A percentile compares a stretch with the other conserved stretches of the same genome.
Evolutionary conservation across 2,797 vertebrate genomes (phyloP).

Genomic region (Percopsis omiscomaycus): DNA sequence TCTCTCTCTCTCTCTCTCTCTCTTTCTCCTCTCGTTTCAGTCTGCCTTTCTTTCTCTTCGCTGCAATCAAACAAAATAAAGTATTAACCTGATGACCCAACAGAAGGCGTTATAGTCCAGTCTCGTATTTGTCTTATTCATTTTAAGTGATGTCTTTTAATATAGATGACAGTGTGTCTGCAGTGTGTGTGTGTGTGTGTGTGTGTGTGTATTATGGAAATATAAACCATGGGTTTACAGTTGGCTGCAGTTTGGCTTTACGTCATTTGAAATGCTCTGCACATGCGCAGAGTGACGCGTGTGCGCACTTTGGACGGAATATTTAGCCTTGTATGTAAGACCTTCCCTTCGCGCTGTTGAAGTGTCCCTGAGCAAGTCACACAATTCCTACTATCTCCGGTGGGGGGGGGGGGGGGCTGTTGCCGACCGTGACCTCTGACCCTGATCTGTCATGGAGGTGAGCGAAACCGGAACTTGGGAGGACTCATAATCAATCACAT

Average conservation of each 20-base stretch:
- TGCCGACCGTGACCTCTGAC: not conserved
- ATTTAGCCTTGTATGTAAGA: not conserved
- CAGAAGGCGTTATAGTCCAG: conserved; percentile 48
- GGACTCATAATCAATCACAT: too few relatives aligned
- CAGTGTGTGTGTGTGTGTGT: too few relatives aligned
- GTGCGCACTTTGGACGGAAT: not conserved
- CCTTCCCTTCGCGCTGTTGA: not conserved
- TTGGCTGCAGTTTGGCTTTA: not conserved
- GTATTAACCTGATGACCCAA: conserved; percentile 86
- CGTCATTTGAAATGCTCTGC: conserved; percentile 8
- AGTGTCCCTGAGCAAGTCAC: not conserved
- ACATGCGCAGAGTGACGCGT: not conserved
- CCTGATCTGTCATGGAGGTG: too few relatives aligned
- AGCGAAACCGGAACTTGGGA: too few relatives aligned
- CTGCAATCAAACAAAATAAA: conserved; percentile 88
- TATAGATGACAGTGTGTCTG: conserved; percentile 5
- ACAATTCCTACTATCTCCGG: not conserved
- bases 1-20: conserved; percentile 62
- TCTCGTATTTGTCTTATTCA: conserved; percentile 17
- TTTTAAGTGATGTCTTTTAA: not conserved
- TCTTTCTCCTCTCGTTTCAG: conserved; percentile 64
- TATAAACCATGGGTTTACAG: conserved; percentile 23
- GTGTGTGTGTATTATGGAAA: conserved; percentile 9
- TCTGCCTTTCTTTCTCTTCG: conserved; percentile 79
- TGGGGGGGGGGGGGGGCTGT: not conserved